These are phyloP conservation scores for Copidosoma aretas DNA, from an alignment of 2,888 invertebrate species.

Conservation along the genomic window DNA sequence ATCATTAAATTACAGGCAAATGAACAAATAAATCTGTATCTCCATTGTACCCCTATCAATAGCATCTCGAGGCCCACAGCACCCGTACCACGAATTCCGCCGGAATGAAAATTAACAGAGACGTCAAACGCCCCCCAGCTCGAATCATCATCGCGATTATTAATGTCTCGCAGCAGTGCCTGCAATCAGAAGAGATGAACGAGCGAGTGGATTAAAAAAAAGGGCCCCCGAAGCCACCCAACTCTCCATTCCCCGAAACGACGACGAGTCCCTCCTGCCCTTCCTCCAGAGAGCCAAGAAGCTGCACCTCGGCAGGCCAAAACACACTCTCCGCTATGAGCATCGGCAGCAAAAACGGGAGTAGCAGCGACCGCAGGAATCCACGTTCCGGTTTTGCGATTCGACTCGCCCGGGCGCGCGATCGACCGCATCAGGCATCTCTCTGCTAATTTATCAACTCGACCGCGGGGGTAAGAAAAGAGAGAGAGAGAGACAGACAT, in stretches of 20 bases:
- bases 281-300: too few species aligned
- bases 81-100: not conserved
- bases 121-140: slow-evolving; percentile 14
- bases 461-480: not conserved
- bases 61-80: not conserved
- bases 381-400: slow-evolving; percentile 21
- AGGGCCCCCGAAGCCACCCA: too few species aligned
- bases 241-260: too few species aligned
- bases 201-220: slow-evolving; percentile 38
- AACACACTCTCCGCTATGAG: too few species aligned
- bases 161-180: slow-evolving; percentile 23
- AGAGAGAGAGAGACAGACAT: not conserved
- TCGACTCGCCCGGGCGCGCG: slow-evolving; percentile 23
- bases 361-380: slow-evolving; percentile 4
- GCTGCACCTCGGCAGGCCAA: too few species aligned
- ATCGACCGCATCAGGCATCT: slow-evolving; percentile 17
- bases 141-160: slow-evolving; percentile 7
- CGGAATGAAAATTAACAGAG: slow-evolving; percentile 33
- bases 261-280: too few species aligned
- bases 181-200: slow-evolving; percentile 39
- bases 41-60: too few species aligned
- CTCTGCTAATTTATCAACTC: slow-evolving; percentile 35
- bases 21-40: too few species aligned
- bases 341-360: too few species aligned
- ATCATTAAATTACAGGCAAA: too few species aligned